Conservation (phyloP, 1,140 invertebrate genomes). For the Achroia grisella region DNA sequence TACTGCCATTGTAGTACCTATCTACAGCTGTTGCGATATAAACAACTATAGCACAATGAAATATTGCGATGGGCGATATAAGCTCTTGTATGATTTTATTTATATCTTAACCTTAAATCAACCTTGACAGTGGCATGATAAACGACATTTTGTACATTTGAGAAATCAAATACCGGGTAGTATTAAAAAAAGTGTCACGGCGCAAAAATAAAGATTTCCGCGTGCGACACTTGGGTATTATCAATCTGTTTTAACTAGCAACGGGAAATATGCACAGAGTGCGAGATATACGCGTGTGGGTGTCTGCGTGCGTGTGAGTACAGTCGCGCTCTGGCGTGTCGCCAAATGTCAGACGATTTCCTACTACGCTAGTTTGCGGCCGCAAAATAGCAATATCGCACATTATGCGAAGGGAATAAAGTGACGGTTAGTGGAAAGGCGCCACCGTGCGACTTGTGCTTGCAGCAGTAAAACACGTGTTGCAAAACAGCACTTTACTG, state of each 20-base stretch:
- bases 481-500: conserved; percentile 4
- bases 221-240: conserved; percentile 62
- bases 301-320: conserved; percentile 15
- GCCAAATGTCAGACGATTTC: conserved; percentile 25
- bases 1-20: conserved; percentile 27
- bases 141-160: conserved; percentile 46
- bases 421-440: not conserved
- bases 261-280: conserved; percentile 34
- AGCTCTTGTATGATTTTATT: conserved; percentile 42
- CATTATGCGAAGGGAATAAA: not conserved
- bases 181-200: conserved; percentile 33
- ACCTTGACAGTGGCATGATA: conserved; percentile 69
- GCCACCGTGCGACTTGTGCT: not conserved
- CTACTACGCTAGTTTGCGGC: not conserved
- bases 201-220: conserved; percentile 54
- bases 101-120: conserved; percentile 68
- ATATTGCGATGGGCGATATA: conserved; percentile 35
- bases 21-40: conserved; percentile 16
- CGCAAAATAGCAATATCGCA: too few relatives aligned
- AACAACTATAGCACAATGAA: conserved; percentile 27
- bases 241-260: conserved; percentile 64
- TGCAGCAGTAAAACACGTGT: conserved; percentile 12
- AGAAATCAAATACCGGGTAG: conserved; percentile 48
- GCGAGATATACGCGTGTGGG: conserved; percentile 19
- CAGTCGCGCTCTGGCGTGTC: conserved; percentile 18